A percentile compares a stretch with the other conserved stretches of the same genome.
Evolutionary conservation across 2,888 invertebrate genomes (phyloP).

Genomic region (Catocala fraxini): DNA sequence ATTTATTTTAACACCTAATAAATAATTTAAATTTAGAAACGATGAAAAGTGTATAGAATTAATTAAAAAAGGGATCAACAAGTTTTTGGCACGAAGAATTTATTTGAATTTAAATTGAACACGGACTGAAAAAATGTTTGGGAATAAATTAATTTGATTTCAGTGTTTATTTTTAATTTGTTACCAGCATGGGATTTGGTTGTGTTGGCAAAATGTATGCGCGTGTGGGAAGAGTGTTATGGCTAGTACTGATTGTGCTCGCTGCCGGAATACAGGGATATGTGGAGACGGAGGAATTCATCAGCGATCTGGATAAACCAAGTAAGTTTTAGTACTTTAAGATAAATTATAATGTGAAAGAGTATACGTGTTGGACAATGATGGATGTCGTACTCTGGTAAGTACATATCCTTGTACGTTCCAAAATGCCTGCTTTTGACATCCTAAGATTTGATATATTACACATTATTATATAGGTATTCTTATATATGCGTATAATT

Average conservation of each 20-base stretch:
- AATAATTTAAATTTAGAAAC: slow-evolving; percentile 16
- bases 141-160: slow-evolving; percentile 30
- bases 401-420: not conserved
- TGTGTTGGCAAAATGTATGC: slow-evolving; percentile 47
- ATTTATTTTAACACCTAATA: slow-evolving; percentile 27
- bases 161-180: slow-evolving; percentile 23
- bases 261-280: slow-evolving; percentile 74
- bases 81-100: slow-evolving; percentile 31
- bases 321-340: slow-evolving; percentile 68
- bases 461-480: not conserved
- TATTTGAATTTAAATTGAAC: slow-evolving; percentile 39
- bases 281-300: slow-evolving; percentile 84
- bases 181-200: slow-evolving; percentile 32
- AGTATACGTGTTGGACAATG: not conserved
- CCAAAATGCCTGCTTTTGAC: not conserved
- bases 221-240: slow-evolving; percentile 46
- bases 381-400: not conserved
- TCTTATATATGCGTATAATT: not conserved
- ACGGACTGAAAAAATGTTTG: slow-evolving; percentile 30
- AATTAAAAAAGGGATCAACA: slow-evolving; percentile 43
- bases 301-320: slow-evolving; percentile 88
- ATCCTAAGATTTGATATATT: not conserved
- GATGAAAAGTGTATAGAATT: slow-evolving; percentile 30
- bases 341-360: not conserved
- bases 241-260: slow-evolving; percentile 62